Conservation (phyloP, 2,888 invertebrate species). For the Callinectes sapidus region DNA sequence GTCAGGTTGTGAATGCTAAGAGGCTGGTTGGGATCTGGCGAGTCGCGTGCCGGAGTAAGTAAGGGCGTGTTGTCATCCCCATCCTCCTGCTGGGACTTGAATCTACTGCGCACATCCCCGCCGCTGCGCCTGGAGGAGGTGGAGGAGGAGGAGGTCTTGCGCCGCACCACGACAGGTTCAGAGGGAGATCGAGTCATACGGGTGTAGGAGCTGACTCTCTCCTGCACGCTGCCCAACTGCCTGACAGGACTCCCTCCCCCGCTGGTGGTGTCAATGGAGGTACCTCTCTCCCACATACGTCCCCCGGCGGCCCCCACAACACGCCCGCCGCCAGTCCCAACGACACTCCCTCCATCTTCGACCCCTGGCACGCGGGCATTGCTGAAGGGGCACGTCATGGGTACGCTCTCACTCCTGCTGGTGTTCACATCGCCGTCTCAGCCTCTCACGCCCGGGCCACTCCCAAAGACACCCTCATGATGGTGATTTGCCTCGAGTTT, state of each 20-base stretch:
- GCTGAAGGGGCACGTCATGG: slow-evolving; percentile 63
- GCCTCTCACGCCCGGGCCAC: not conserved
- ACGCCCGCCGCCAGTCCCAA: slow-evolving; percentile 15
- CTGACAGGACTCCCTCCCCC: slow-evolving; percentile 46
- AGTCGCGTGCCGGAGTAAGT: slow-evolving; percentile 48
- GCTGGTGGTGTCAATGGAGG: slow-evolving; percentile 58
- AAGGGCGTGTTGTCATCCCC: slow-evolving; percentile 61
- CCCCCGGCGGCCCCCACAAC: slow-evolving; percentile 16
- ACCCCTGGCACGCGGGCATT: slow-evolving; percentile 50
- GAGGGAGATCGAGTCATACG: slow-evolving; percentile 63
- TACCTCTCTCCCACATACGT: slow-evolving; percentile 63
- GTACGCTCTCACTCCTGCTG: slow-evolving; percentile 3
- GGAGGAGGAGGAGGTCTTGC: slow-evolving; percentile 40
- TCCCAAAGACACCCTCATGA: not conserved
- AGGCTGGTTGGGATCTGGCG: slow-evolving; percentile 64
- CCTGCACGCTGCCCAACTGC: slow-evolving; percentile 66
- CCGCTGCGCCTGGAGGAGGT: slow-evolving; percentile 39
- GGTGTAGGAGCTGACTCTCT: slow-evolving; percentile 66
- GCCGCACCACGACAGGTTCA: slow-evolving; percentile 45
- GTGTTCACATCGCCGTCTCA: slow-evolving; percentile 14
- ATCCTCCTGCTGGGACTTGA: slow-evolving; percentile 27
- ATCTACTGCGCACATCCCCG: slow-evolving; percentile 36
- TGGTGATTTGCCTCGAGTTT: not conserved
- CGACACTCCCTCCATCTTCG: slow-evolving; percentile 45
- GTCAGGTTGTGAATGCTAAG: slow-evolving; percentile 69